Conservation (phyloP, 1,140 invertebrate species). For the Saccostrea echinata region DNA sequence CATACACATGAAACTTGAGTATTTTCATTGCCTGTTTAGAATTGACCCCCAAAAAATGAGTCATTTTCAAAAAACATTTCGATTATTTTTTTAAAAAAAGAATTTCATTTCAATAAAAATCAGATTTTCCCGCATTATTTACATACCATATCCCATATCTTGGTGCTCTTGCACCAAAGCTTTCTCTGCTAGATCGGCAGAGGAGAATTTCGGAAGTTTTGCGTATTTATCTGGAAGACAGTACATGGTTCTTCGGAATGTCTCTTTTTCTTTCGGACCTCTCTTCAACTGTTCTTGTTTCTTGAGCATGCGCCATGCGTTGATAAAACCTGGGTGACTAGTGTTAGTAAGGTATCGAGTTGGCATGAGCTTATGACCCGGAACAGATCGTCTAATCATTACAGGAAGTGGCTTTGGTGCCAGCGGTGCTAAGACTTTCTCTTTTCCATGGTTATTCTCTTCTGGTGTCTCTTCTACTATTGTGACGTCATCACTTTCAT, state of each 20-base stretch:
- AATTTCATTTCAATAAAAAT: no score
- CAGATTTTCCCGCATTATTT: background rate
- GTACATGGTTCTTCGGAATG: constrained; percentile 51
- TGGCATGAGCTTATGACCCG: background rate
- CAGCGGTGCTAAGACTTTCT: background rate
- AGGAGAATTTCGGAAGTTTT: constrained; percentile 60
- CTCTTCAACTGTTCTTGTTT: constrained; percentile 43
- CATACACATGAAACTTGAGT: no score
- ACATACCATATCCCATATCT: constrained; percentile 53
- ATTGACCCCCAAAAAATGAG: no score
- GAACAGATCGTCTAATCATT: background rate
- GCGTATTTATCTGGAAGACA: constrained; percentile 49
- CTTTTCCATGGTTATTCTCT: background rate
- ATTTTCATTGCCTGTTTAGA: no score
- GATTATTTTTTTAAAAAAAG: no score
- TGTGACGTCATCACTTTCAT: constrained; percentile 1
- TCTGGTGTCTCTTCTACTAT: background rate
- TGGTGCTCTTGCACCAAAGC: constrained; percentile 52
- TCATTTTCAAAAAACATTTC: no score
- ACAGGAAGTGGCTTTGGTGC: constrained; percentile 13
- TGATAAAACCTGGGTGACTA: constrained; percentile 11
- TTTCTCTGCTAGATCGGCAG: constrained; percentile 49
- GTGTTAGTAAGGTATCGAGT: background rate
- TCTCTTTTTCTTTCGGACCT: constrained; percentile 53
- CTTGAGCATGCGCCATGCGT: constrained; percentile 45